Evolutionary conservation across 2,888 invertebrate species (phyloP).

Genomic region (Aphrophora alni): DNA sequence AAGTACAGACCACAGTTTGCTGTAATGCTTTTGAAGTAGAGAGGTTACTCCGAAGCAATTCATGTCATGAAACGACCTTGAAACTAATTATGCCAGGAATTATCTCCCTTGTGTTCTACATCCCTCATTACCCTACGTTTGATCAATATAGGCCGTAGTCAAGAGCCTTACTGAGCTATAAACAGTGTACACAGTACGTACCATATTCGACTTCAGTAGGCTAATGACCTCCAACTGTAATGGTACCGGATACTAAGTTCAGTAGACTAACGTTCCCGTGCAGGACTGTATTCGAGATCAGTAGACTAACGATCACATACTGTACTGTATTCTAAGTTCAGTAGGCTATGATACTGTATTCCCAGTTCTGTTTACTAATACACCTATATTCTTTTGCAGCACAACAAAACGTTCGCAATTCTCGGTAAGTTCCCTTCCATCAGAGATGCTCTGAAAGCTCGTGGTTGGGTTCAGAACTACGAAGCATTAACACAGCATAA

Average conservation of each 20-base stretch:
- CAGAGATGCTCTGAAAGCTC: slow-evolving; percentile 67
- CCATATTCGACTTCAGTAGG: background rate
- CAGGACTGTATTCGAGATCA: background rate
- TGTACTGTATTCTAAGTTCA: no score
- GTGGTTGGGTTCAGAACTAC: slow-evolving; percentile 78
- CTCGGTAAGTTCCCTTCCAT: slow-evolving; percentile 59
- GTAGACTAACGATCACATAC: background rate
- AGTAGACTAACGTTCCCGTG: no score
- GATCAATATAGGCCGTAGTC: background rate
- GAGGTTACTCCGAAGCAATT: background rate
- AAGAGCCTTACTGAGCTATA: no score
- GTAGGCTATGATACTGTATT: no score
- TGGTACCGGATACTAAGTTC: no score
- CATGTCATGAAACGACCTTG: background rate
- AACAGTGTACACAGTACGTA: no score
- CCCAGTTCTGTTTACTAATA: background rate
- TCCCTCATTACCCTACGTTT: background rate
- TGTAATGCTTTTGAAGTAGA: no score
- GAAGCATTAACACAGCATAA: slow-evolving; percentile 43
- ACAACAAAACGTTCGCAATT: slow-evolving; percentile 53
- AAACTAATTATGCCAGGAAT: background rate
- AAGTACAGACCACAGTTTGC: no score
- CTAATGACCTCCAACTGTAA: background rate
- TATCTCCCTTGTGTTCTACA: background rate
- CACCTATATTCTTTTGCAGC: slow-evolving; percentile 47